Evolutionary conservation across 2,113 vertebrate species (phyloP).

Genomic region (Opisthocomus hoazin): DNA sequence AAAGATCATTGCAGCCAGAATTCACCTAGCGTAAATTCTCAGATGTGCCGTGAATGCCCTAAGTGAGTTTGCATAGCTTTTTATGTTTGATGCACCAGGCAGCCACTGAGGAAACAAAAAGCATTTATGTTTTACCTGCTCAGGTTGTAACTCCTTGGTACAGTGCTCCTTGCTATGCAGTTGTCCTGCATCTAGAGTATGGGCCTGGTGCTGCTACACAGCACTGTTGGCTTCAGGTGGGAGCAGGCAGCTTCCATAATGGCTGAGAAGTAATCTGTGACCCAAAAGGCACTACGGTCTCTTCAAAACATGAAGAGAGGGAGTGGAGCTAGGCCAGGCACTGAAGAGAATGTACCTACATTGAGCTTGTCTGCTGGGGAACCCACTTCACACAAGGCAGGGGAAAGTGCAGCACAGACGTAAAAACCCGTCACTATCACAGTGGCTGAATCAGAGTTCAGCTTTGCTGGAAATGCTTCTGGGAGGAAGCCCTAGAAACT

Average conservation of each 20-base stretch:
- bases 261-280: not conserved
- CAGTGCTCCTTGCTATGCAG: not conserved
- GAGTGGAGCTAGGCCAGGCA: not conserved
- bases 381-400: not conserved
- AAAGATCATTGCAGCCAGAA: not conserved
- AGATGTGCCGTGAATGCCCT: not conserved
- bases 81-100: not conserved
- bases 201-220: fast-evolving
- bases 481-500: not conserved
- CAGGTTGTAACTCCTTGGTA: not conserved
- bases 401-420: not conserved
- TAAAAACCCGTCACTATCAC: not conserved
- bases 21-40: too few relatives aligned
- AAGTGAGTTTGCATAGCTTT: not conserved
- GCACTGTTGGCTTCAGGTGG: not conserved
- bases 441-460: not conserved
- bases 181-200: not conserved
- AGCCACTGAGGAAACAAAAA: not conserved
- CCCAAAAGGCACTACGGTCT: not conserved
- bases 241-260: not conserved
- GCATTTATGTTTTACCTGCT: not conserved
- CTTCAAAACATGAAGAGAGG: not conserved
- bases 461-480: not conserved
- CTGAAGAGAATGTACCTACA: not conserved
- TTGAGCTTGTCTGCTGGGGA: not conserved